Evolutionary conservation across 2,797 vertebrate genomes (phyloP), one percentile per base, ranked within the genome.

Genomic region (Acrossocheilus wenchowensis): DNA sequence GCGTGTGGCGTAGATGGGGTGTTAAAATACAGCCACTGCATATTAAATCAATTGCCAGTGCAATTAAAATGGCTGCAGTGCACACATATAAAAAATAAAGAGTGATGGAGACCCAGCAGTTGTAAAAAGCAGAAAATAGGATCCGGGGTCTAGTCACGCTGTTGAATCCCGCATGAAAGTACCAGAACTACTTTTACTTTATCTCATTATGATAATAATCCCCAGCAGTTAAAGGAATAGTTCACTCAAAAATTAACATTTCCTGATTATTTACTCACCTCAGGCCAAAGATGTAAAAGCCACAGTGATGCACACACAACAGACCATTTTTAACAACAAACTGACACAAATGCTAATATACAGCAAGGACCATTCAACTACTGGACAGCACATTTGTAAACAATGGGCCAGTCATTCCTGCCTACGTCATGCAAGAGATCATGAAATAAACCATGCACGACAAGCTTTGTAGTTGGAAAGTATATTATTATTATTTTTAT

Each of bases 161-260:
- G 57, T 34, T 77, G 78, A 62, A 78, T 43, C 21, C 54, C 9
- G 45, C 72, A 30, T 62, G 78, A 84, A 84, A 86, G 26, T 69
- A n/a, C 11, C n/a, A 60, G 12, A 75, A 86, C 64, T 73, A 34
- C 26, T 84, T 82, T 82, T 66, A 80, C 81, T 87, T 60, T 5
- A 69, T n/a, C 34, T 26, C 17, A 77, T 23, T 21, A 39, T n/a
- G 21, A 54, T 54, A 17, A 71, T 71, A n/a, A 54, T 45, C 15
- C 45, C 12, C 21, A 17, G 21, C 7, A 8, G 30, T 69, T 54
- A 69, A 52, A 66, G 26, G 2, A 34, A 26, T 5, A 62, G 10
- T 12, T 26, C 11, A 62, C 60, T 14, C 30, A 66, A 34, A 66
- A 34, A 66, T 66, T 14, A 66, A 66, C 6, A 66, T 34, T 34